Evolutionary conservation across 2,113 vertebrate genomes (phyloP), one percentile per base, ranked within the genome.

Genomic region (Morone saxatilis): DNA sequence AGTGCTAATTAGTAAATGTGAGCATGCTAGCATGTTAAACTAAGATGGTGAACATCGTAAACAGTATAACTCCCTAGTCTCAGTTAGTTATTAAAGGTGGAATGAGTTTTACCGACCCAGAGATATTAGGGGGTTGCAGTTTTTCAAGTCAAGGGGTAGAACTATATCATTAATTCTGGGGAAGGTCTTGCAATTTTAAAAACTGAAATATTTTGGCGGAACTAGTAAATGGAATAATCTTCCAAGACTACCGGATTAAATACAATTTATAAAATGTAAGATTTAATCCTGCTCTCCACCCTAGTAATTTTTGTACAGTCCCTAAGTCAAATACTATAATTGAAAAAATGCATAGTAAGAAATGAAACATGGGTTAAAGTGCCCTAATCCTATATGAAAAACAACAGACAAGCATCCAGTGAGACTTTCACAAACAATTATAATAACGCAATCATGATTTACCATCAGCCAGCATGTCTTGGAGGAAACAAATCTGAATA

Each of bases 401-500:
- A 62, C 66, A 62, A 76, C 62, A 67, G 38, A 50, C 43, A 50
- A 31, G 51, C 54, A 59, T 36, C 7, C 6, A n/a, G 10, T 7
- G 36, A 73, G 47, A 62, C 45, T 65, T 75, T 40, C 43, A 78
- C 54, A 75, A 78, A 56, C 60, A 65, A 50, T 69, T 53, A 8
- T 14, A 51, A 63, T 70, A 68, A 51, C 57, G 67, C 61, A 47
- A 67, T 85, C 78, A 78, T 11, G 17, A 51, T 71, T 89, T 40
- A 76, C 22, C 67, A 85, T 74, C 80, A 76, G n/a, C 70, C 77
- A 25, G 43, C 31, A 67, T 51, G 6, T 40, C 0, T 7, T 14
- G 36, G 47, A 31, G 19, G 65, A 43, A 59, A 53, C 3, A 31
- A 60, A 11, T 22, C 7, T 36, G 9, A 59, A 12, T 2, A 75